These are phyloP conservation scores for Gonatopus flavifemur DNA, from an alignment of 1,140 invertebrate genomes.

Conservation along the genomic window DNA sequence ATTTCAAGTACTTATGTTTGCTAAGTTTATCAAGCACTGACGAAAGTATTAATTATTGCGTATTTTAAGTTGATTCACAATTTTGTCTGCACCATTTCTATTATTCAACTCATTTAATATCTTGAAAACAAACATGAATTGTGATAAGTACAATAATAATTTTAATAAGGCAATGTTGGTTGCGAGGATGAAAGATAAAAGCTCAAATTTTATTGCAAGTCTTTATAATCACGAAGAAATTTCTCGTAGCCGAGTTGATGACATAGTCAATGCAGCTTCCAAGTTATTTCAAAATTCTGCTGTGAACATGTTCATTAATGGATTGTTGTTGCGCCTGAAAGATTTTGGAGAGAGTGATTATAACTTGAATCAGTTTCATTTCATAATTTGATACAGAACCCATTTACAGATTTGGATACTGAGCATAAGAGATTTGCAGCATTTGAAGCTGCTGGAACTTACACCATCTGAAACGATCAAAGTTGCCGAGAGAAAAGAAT, in stretches of 20 bases:
- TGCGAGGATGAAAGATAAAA: constrained; percentile 4
- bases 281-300: constrained; percentile 5
- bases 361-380: constrained; percentile 5
- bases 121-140: too few relatives aligned
- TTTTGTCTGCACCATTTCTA: too few relatives aligned
- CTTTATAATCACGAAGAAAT: constrained; percentile 7
- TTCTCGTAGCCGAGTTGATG: constrained; percentile 1
- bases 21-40: too few relatives aligned
- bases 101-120: too few relatives aligned
- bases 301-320: constrained; percentile 1
- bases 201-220: neutral
- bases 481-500: constrained; percentile 3
- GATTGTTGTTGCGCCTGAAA: constrained; percentile 2
- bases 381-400: constrained; percentile 1
- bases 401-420: constrained; percentile 4
- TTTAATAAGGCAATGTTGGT: constrained; percentile 2
- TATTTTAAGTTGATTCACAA: too few relatives aligned
- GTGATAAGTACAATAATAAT: constrained; percentile 3
- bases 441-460: constrained; percentile 6
- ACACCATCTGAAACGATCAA: constrained; percentile 1
- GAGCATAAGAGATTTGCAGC: neutral
- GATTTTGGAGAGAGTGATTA: neutral
- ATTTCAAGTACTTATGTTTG: too few relatives aligned
- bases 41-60: too few relatives aligned
- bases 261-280: neutral